These are phyloP conservation scores for Petrophora chlorosata DNA, from an alignment of 2,888 invertebrate species.

Conservation along the genomic window DNA sequence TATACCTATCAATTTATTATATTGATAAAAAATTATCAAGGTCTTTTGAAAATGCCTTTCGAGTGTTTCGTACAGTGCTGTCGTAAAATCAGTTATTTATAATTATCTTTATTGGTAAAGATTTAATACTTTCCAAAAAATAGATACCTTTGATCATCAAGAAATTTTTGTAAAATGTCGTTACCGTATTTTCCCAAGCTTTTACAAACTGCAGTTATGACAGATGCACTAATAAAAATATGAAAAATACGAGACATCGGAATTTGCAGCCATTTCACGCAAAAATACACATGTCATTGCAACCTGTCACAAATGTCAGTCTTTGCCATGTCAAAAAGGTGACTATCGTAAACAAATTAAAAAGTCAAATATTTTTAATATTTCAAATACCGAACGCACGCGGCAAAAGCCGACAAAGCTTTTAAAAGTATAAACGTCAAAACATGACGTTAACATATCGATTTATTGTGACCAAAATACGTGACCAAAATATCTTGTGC, in stretches of 20 bases:
- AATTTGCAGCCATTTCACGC: slow-evolving; percentile 26
- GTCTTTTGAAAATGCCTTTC: too few relatives aligned
- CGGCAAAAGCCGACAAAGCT: not conserved
- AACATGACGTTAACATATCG: slow-evolving; percentile 42
- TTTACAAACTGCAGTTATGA: slow-evolving; percentile 10
- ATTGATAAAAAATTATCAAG: too few relatives aligned
- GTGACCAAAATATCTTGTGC: slow-evolving; percentile 37
- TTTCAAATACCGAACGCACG: slow-evolving; percentile 4
- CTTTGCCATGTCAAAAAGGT: slow-evolving; percentile 28
- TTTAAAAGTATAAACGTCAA: slow-evolving; percentile 19
- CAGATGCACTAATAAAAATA: slow-evolving; percentile 16
- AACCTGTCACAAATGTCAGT: slow-evolving; percentile 32
- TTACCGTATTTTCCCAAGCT: slow-evolving; percentile 14
- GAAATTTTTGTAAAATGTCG: too few relatives aligned
- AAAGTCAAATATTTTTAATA: slow-evolving; percentile 17
- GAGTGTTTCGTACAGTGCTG: too few relatives aligned
- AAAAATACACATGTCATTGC: slow-evolving; percentile 21
- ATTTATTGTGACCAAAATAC: slow-evolving; percentile 52
- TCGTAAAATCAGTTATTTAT: too few relatives aligned
- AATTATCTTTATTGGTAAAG: too few relatives aligned
- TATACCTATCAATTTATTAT: too few relatives aligned
- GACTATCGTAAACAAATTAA: slow-evolving; percentile 23
- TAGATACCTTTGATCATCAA: too few relatives aligned
- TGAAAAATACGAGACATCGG: slow-evolving; percentile 29
- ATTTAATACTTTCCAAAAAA: too few relatives aligned